A percentile compares a stretch with the other conserved stretches of the same genome.
These are phyloP conservation scores for Pantala flavescens DNA, from an alignment of 1,140 invertebrate genomes.

Conservation along the genomic window DNA sequence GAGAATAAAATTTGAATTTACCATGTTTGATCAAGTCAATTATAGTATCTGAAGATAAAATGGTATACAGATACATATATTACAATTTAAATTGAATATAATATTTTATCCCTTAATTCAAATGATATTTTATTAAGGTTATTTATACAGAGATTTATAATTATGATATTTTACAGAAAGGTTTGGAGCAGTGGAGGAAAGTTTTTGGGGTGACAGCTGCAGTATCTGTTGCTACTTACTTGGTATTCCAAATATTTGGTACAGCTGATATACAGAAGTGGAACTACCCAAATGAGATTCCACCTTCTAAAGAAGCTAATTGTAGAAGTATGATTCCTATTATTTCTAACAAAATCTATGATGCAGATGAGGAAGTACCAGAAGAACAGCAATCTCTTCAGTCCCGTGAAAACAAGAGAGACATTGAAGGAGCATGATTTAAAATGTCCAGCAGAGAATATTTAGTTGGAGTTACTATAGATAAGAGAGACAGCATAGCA, in stretches of 20 bases:
- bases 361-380: neutral
- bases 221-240: slow-evolving; percentile 53
- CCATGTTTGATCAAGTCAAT: too few relatives aligned
- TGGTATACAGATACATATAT: too few relatives aligned
- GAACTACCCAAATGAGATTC: slow-evolving; percentile 39
- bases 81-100: too few relatives aligned
- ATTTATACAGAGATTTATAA: too few relatives aligned
- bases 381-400: neutral
- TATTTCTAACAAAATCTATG: neutral
- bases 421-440: neutral
- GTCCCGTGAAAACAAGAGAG: neutral
- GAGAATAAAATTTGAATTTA: too few relatives aligned
- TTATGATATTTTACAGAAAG: slow-evolving; percentile 40
- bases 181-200: slow-evolving; percentile 54
- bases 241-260: slow-evolving; percentile 57
- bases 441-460: neutral
- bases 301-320: slow-evolving; percentile 19
- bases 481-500: neutral
- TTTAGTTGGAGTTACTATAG: neutral
- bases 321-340: neutral
- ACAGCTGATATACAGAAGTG: slow-evolving; percentile 51
- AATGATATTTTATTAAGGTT: slow-evolving; percentile 18
- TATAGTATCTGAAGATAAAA: too few relatives aligned
- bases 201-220: slow-evolving; percentile 57
- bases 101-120: too few relatives aligned